Evolutionary conservation across 2,113 vertebrate species (phyloP).

Genomic region (Etheostoma cragini): DNA sequence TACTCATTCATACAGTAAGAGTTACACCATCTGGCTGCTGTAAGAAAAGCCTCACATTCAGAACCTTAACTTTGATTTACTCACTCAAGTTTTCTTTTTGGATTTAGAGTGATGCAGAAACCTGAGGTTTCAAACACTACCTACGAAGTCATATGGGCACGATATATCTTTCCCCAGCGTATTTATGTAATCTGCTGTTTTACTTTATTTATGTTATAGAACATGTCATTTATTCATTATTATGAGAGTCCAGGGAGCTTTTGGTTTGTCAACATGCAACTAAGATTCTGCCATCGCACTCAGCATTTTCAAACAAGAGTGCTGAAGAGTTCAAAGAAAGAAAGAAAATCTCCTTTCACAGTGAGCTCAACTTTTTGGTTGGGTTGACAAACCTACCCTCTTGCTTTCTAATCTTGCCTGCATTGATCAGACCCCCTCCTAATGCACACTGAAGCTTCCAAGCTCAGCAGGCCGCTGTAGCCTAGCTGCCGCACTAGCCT

Average conservation of each 20-base stretch:
- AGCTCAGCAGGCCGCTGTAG: conserved; percentile 62
- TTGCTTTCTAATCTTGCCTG: conserved; percentile 65
- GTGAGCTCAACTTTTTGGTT: conserved; percentile 33
- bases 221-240: conserved; percentile 26
- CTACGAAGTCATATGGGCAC: conserved; percentile 31
- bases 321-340: conserved; percentile 33
- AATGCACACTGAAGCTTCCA: conserved; percentile 43
- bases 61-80: conserved; percentile 58
- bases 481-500: conserved; percentile 44
- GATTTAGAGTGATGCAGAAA: conserved; percentile 49
- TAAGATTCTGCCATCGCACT: conserved; percentile 30
- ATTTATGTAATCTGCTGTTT: conserved; percentile 55
- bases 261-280: conserved; percentile 49
- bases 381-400: conserved; percentile 42
- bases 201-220: conserved; percentile 45
- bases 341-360: conserved; percentile 22
- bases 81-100: conserved; percentile 24
- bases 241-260: conserved; percentile 31
- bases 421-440: conserved; percentile 74
- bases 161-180: conserved; percentile 25
- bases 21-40: conserved; percentile 50
- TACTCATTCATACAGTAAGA: conserved; percentile 28
- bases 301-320: conserved; percentile 10
- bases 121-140: conserved; percentile 20
- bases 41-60: conserved; percentile 38